Evolutionary conservation across 2,888 invertebrate genomes (phyloP), one percentile per base, ranked within the genome.

Genomic region (Nomada hirtipes): DNA sequence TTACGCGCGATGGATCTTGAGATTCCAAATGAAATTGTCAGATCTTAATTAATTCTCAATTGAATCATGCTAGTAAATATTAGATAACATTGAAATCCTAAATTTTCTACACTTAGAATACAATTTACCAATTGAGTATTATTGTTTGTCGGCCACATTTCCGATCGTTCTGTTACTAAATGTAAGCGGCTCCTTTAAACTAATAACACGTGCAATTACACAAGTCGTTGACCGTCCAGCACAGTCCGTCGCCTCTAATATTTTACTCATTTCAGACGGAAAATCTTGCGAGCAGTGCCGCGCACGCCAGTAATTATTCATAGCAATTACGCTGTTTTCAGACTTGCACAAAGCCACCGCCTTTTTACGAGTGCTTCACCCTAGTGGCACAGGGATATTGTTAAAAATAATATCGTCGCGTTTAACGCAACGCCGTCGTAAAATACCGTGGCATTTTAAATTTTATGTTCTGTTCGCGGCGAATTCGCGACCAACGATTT

Each of bases 261-360:
- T 84, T 86, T 86, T 81, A 75, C 77, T 59, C 72, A 77, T 84
- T 86, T 86, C 29, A 65, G 68, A 52, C 18, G 76, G 61, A 26
- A 82, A 71, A 67, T 76, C 82, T 82, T 71, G 81, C 60, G 20
- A 52, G 18, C 65, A 13, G 26, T 26, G 29, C 63, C 71, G 36
- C 10, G 63, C 18, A 42, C 78, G 47, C 71, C 59, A 53, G 82
- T 82, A 86, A 86, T 86, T 87, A 84, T 87, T 76, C 75, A 73
- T 73, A 74, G 77, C 83, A 87, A 85, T 86, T 86, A 86, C 72
- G 75, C 69, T 60, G 80, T 75, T 86, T 83, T 64, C 74, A 59
- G 80, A 77, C 73, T 76, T 50, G 72, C 52, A 77, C 83, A 87
- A 86, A 85, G 88, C 72, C 50, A 26, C 36, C 82, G 42, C 57